Evolutionary conservation across 2,888 invertebrate species (phyloP).

Genomic region (Ernsta delagoae): DNA sequence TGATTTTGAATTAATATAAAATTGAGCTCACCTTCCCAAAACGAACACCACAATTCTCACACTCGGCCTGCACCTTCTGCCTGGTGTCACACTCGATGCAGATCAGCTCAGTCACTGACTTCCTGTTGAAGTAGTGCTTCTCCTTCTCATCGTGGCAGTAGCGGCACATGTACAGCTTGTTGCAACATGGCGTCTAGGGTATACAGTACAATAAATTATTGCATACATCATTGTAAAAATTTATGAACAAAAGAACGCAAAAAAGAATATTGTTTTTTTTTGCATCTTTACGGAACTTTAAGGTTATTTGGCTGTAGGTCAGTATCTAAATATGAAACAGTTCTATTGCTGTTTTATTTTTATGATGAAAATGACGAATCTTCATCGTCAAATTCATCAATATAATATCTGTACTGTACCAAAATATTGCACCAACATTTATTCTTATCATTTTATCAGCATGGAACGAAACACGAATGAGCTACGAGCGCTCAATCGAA

Average conservation of each 20-base stretch:
- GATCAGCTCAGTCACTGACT: slow-evolving; percentile 92
- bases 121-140: slow-evolving; percentile 92
- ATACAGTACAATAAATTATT: neutral
- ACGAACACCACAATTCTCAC: slow-evolving; percentile 90
- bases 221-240: too few relatives aligned
- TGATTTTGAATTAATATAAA: neutral
- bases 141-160: slow-evolving; percentile 96
- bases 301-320: too few relatives aligned
- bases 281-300: too few relatives aligned
- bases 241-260: too few relatives aligned
- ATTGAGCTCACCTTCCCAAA: slow-evolving; percentile 89
- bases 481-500: slow-evolving; percentile 6
- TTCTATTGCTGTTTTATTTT: too few relatives aligned
- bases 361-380: too few relatives aligned
- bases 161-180: slow-evolving; percentile 94
- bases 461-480: neutral
- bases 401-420: too few relatives aligned
- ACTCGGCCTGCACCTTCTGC: slow-evolving; percentile 92
- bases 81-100: slow-evolving; percentile 92
- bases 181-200: slow-evolving; percentile 96
- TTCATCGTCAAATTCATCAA: too few relatives aligned
- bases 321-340: too few relatives aligned
- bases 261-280: too few relatives aligned
- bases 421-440: too few relatives aligned
- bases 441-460: neutral